Base-by-base conservation (phyloP, 2,797 vertebrate genomes). In the Microhierax caerulescens region DNA sequence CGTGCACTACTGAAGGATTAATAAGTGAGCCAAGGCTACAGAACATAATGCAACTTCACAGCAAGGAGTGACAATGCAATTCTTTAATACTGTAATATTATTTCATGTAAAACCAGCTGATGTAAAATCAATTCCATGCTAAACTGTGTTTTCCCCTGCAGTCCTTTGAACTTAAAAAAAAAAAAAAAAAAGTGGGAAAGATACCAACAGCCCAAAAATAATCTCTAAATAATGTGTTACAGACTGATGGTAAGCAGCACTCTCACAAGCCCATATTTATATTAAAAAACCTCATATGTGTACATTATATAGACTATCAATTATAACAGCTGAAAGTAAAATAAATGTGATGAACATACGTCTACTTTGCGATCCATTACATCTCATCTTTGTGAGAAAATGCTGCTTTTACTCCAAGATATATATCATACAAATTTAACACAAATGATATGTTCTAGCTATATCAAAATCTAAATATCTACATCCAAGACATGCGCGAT, bases 121-220 rank as follows among this genome's bases (percentile, higher is more conserved):
- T 51, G n/a, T 45, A 93, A 88, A 93, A 93, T 91, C 78, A 77
- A n/a, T 94, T 77, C 84, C 75, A 60, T 45, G 57, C 57, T 83
- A 91, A 95, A 78, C 10, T 59, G 18, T 88, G 78, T 61, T 95
- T 93, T 85, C 18, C 9, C 63, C 23, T 86, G 87, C 86, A 74
- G 74, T 79, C 68, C n/a, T 82, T 74, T 50, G 65, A 87, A 85
- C 34, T 60, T 68, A 57, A 17, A 50, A 54, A 30, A 43, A 61
- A 51, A 30, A 60, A 32, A 48, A 48, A 50, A 69, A 63, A 60
- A 14, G 37, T n/a, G 43, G 45, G 32, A 85, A 87, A 82, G 41
- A 67, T 87, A 93, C 27, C 45, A 94, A 74, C n/a, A 89, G 68
- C 32, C 41, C 72, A 68, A 72, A 92, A 75, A 77, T 78, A 85